Evolutionary conservation across 2,888 invertebrate genomes (phyloP), one percentile per base, ranked within the genome.

Genomic region (Meandrusa payeni): DNA sequence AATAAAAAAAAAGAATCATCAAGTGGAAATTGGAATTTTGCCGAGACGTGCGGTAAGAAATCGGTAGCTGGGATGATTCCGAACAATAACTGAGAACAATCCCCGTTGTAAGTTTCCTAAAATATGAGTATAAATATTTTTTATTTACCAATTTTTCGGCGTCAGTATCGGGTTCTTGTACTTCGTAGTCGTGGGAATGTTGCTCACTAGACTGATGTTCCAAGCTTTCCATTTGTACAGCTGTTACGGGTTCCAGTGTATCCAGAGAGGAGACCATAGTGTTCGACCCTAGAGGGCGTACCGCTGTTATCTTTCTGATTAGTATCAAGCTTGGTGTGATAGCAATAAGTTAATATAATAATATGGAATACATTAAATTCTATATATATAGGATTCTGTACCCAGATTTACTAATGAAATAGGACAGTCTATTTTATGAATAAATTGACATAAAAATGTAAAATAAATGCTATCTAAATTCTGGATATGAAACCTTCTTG

Each of bases 211-310:
- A 80, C 47, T 78, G 83, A 44, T 87, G 86, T 41, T 85, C 88
- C 11, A 85, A 52, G 40, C 86, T 85, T 59, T 89, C 89, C 70
- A 87, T 75, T 48, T 87, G 85, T 2, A 87, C 79, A 0, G 88
- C 73, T 0, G 88, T 89, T 32, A 87, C 66, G 5, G 91, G 90
- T 63, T 93, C 93, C 57, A 93, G 74, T 11, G 91, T 92, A 61
- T 93, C 93, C 53, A 92, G 88, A 9, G 93, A 93, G 12, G 95
- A 95, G 39, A 95, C 93, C 90, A 95, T 91, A 6, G 95, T 95
- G 71, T 94, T 95, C 42, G 95, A 95, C 53, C 94, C 95, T 88
- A 78, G 67, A 76, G 81, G 81, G 71, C 69, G 82, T 64, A 73
- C 71, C 79, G 85, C 82, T 80, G 85, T 87, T 86, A 87, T 77